These are phyloP conservation scores for Struthio camelus DNA, from an alignment of 2,113 vertebrate species.

Conservation along the genomic window DNA sequence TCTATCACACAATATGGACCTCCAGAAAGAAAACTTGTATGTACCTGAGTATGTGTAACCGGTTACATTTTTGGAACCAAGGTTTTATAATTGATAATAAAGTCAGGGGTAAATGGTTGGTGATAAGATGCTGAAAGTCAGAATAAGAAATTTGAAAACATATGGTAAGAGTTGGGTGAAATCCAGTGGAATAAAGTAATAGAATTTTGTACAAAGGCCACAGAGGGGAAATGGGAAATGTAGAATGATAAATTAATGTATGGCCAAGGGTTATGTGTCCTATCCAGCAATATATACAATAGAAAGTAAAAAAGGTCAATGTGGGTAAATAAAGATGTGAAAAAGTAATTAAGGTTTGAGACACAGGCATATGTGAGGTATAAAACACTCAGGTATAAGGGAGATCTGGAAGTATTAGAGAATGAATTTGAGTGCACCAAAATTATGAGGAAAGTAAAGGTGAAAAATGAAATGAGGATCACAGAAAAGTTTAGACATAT, in stretches of 20 bases:
- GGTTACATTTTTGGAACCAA: constrained; percentile 38
- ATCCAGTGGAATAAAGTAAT: constrained; percentile 66
- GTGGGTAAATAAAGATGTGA: constrained; percentile 54
- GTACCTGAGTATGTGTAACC: constrained; percentile 7
- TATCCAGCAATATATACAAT: constrained; percentile 37
- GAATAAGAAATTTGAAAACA: constrained; percentile 54
- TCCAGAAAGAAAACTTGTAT: background rate
- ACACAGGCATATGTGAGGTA: constrained; percentile 23
- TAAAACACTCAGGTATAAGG: constrained; percentile 11
- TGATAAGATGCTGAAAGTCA: constrained; percentile 65
- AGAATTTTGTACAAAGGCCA: constrained; percentile 63
- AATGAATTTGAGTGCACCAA: constrained; percentile 50
- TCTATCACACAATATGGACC: background rate
- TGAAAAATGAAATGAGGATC: constrained; percentile 58
- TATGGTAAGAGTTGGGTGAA: constrained; percentile 59
- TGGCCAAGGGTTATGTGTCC: constrained; percentile 47
- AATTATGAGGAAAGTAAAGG: constrained; percentile 46
- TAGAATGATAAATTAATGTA: constrained; percentile 63
- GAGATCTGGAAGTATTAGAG: constrained; percentile 2
- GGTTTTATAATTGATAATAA: constrained; percentile 66
- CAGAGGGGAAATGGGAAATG: constrained; percentile 67
- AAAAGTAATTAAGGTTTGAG: constrained; percentile 49
- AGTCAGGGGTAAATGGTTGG: constrained; percentile 55
- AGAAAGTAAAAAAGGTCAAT: constrained; percentile 48
- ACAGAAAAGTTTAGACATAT: constrained; percentile 57